A percentile compares a stretch with the other conserved stretches of the same genome.
Conservation (phyloP, 2,113 vertebrate genomes). For the Gnathonemus longibarbis region DNA sequence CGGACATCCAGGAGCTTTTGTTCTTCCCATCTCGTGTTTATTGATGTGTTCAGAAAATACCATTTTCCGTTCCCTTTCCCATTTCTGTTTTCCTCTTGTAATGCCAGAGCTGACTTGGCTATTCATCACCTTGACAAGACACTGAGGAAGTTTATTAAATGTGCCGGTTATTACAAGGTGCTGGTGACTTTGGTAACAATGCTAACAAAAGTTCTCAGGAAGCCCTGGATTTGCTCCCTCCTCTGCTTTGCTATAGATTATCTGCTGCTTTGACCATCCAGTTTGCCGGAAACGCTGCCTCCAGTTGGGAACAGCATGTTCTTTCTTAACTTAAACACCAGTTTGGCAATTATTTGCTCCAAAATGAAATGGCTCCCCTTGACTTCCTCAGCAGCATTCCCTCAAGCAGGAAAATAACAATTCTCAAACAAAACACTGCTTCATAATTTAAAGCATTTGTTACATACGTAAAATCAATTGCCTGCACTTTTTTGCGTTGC, state of each 20-base stretch:
- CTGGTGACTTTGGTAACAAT: conserved; percentile 31
- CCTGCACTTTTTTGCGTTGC: neutral
- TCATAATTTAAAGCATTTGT: conserved; percentile 28
- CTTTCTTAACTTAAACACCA: neutral
- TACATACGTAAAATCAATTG: conserved; percentile 29
- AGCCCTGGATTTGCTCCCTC: neutral
- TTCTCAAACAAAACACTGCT: conserved; percentile 14
- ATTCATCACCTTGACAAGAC: conserved; percentile 51
- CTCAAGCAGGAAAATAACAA: neutral
- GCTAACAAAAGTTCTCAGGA: conserved; percentile 12
- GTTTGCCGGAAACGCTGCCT: conserved; percentile 30
- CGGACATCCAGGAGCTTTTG: neutral
- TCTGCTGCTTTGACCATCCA: conserved; percentile 26
- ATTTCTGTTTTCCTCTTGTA: neutral
- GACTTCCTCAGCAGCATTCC: neutral
- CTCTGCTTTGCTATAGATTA: conserved; percentile 15
- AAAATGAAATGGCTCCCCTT: neutral
- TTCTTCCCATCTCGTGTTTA: neutral
- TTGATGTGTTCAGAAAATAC: conserved; percentile 17
- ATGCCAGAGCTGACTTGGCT: conserved; percentile 16
- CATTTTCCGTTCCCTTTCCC: conserved; percentile 2
- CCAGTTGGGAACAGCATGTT: neutral
- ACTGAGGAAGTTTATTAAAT: conserved; percentile 49
- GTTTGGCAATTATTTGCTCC: conserved; percentile 10
- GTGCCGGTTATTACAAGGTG: conserved; percentile 31